Evolutionary conservation across 2,888 invertebrate species (phyloP), one percentile per base, ranked within the genome.

Genomic region (Thymelicus acteon): DNA sequence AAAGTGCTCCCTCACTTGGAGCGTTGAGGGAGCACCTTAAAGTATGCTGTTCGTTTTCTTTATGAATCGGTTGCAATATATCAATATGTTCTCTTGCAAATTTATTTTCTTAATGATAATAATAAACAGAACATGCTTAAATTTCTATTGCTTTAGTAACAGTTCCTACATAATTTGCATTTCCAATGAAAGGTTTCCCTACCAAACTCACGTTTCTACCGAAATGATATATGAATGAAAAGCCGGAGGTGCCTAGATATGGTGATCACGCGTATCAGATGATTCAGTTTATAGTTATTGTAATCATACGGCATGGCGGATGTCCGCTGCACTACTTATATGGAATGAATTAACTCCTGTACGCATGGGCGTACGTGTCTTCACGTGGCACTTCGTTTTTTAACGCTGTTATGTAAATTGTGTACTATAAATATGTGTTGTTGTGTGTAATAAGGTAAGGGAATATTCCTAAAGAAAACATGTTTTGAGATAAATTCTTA

Each of bases 211-310:
- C 48, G 49, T 64, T 58, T 39, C 61, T 19, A 57, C 62, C 69
- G 49, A 70, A 58, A 70, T 64, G 40, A 58, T 31, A 60, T 60
- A 65, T 58, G 52, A 63, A 70, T 63, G 62, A 74, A 72, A 72
- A 73, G 66, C 72, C 74, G 75, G 73, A 75, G 67, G 72, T 73
- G 73, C 40, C 60, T 74, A 73, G 72, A 74, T 73, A 75, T 72
- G 71, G 71, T 69, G 67, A 72, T 74, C 72, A 74, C 70, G 72
- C 63, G 72, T 74, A 72, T 60, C 72, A 77, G 76, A 77, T 76
- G 75, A 78, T 75, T 77, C 77, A 76, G 76, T 77, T 75, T 76
- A 78, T 75, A 78, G 74, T 75, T 78, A 78, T 77, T 75, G 75
- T 76, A 75, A 75, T 75, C 74, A 69, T 64, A 66, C 39, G 58